phyloP scores from a whole-genome alignment of 2,888 invertebrate genomes.

The Hedya salicella region DNA sequence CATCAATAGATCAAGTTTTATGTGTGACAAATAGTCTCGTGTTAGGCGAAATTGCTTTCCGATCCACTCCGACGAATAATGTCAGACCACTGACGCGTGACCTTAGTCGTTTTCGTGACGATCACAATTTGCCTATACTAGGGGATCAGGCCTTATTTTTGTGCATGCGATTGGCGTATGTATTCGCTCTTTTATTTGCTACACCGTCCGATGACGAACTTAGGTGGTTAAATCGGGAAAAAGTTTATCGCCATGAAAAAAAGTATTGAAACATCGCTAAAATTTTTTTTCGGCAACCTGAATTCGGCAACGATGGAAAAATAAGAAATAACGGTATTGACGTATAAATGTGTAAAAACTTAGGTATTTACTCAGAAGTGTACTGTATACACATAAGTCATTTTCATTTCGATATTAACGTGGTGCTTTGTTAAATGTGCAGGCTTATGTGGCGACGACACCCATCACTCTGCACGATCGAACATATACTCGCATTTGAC shows the following conservation, averaged over 20 bases:
- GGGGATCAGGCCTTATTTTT: slow-evolving; percentile 60
- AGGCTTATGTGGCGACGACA: too few species aligned
- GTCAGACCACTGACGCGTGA: slow-evolving; percentile 77
- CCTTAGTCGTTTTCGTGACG: slow-evolving; percentile 73
- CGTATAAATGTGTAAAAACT: not conserved
- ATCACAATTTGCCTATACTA: slow-evolving; percentile 73
- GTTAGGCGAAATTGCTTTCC: slow-evolving; percentile 82
- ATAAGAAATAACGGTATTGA: too few species aligned
- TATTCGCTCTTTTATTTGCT: slow-evolving; percentile 64
- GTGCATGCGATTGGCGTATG: slow-evolving; percentile 63
- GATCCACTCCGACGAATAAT: slow-evolving; percentile 83
- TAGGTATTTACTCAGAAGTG: too few species aligned
- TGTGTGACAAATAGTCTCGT: slow-evolving; percentile 83
- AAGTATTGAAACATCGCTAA: slow-evolving; percentile 24
- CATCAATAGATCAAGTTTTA: slow-evolving; percentile 79
- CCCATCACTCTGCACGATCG: too few species aligned
- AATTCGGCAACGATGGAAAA: not conserved
- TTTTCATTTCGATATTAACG: too few species aligned
- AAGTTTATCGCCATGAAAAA: slow-evolving; percentile 51
- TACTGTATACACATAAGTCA: too few species aligned
- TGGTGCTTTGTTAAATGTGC: too few species aligned
- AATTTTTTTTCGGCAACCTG: not conserved
- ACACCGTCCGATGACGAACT: slow-evolving; percentile 55
- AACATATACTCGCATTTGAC: too few species aligned
- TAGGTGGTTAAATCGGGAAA: slow-evolving; percentile 56